Base-by-base conservation (phyloP, 92 coral and sea anemone species). In the Epizoanthus illoricatus region DNA sequence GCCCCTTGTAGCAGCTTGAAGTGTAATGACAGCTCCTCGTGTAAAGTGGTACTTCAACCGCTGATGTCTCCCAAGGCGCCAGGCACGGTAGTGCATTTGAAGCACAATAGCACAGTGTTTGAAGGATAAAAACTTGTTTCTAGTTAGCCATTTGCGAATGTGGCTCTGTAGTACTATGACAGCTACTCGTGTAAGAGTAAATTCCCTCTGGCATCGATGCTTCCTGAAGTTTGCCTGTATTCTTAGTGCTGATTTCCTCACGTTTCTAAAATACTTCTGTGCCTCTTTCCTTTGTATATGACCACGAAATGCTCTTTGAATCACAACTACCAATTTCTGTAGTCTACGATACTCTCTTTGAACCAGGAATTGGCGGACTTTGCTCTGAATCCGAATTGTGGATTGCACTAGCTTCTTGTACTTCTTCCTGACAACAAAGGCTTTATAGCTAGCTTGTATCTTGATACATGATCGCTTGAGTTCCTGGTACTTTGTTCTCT, bases 401-500 rank as follows among this genome's bases (percentile, higher is more conserved):
- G 96, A 85, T 23, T 60, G 74, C 39, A 72, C 80, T 36, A 69
- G 82, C 21, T 71, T 57, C 72, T 43, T 55, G 71, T 87, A 87
- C 45, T 39, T 63, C 67, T 84, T 84, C 75, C 94, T 90, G 28
- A 76, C 94, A 66, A 49, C 20, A 49, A 72, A 74, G 17, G 90
- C 90, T 84, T 90, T 88, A 65, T 78, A 95, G 43, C 40, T 54
- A 13, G 95, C 85, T 60, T 93, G 98, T 17, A 95, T 62, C 81
- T 64, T 73, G 16, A 92, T 49, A 55, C 86, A 82, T 15, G 90
- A 73, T 28, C 28, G 58, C 73, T 84, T 88, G 28, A 85, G 70
- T 70, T 33, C 43, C 19, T 36, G 57, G 68, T 84, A 94, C 0
- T 64, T 76, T 55, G 61, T 57, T 23, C 87, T 84, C 79, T 79